These are phyloP conservation scores for Onychorhynchus coronatus DNA, from an alignment of 2,113 vertebrate genomes.

Conservation along the genomic window DNA sequence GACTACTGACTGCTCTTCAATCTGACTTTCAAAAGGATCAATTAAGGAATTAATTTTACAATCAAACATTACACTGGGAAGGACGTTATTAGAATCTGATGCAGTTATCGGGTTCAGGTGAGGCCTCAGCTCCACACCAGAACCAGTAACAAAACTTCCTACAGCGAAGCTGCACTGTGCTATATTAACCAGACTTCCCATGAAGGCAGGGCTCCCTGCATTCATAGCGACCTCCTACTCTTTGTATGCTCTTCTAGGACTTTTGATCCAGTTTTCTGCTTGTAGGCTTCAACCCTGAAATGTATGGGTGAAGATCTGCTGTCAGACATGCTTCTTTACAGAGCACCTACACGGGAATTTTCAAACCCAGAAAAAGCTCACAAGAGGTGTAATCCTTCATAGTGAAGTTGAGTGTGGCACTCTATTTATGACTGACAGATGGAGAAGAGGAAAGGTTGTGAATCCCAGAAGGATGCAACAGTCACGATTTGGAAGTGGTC, in stretches of 20 bases:
- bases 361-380: neutral
- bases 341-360: neutral
- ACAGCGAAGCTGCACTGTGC: neutral
- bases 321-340: neutral
- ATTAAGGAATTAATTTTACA: neutral
- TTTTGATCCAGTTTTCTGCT: neutral
- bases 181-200: neutral
- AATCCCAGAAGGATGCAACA: neutral
- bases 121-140: neutral
- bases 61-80: neutral
- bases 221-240: neutral
- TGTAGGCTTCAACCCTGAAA: neutral
- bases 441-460: neutral
- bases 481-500: neutral
- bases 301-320: neutral
- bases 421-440: neutral
- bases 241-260: neutral
- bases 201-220: neutral
- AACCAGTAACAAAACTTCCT: neutral
- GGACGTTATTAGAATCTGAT: neutral
- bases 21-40: neutral
- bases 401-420: rapidly evolving
- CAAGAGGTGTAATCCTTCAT: neutral
- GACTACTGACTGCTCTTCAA: neutral
- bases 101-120: neutral